Evolutionary conservation across 1,140 invertebrate species (phyloP).

Genomic region (Euura lappo): DNA sequence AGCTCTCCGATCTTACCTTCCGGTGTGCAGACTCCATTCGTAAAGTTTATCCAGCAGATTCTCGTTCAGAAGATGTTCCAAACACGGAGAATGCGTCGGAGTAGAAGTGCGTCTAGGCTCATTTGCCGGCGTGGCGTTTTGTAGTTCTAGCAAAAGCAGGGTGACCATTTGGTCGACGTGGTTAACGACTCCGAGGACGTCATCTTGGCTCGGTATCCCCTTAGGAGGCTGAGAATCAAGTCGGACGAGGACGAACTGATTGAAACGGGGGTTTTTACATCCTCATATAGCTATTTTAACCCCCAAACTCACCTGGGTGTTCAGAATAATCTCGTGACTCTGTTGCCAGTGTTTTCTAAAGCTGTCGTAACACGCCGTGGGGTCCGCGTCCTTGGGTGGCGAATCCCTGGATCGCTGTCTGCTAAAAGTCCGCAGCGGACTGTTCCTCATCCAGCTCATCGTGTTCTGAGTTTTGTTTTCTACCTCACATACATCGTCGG

Average conservation of each 20-base stretch:
- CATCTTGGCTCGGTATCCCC: slow-evolving; percentile 72
- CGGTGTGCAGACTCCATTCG: slow-evolving; percentile 77
- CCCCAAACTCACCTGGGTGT: slow-evolving; percentile 63
- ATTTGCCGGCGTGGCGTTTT: slow-evolving; percentile 51
- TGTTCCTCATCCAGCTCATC: slow-evolving; percentile 73
- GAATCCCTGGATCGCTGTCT: slow-evolving; percentile 56
- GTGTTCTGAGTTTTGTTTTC: too few relatives aligned
- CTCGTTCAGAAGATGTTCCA: slow-evolving; percentile 79
- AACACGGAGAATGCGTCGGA: slow-evolving; percentile 68
- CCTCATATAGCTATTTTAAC: slow-evolving; percentile 10
- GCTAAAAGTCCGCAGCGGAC: slow-evolving; percentile 64
- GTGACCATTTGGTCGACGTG: slow-evolving; percentile 92
- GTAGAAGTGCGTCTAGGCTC: slow-evolving; percentile 53
- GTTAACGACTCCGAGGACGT: slow-evolving; percentile 88
- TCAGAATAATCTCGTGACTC: slow-evolving; percentile 81
- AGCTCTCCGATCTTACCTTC: slow-evolving; percentile 60
- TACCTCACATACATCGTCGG: too few relatives aligned
- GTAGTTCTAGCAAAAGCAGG: slow-evolving; percentile 83
- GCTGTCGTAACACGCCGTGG: slow-evolving; percentile 85
- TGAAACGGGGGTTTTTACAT: background rate
- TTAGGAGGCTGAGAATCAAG: slow-evolving; percentile 48
- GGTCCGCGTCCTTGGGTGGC: slow-evolving; percentile 68
- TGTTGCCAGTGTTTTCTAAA: slow-evolving; percentile 96
- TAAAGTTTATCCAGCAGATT: slow-evolving; percentile 80
- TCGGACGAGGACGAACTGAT: background rate